A percentile compares a stretch with the other conserved stretches of the same genome.
Conservation (phyloP, 2,113 vertebrate species). For the Stigmatopora argus region DNA sequence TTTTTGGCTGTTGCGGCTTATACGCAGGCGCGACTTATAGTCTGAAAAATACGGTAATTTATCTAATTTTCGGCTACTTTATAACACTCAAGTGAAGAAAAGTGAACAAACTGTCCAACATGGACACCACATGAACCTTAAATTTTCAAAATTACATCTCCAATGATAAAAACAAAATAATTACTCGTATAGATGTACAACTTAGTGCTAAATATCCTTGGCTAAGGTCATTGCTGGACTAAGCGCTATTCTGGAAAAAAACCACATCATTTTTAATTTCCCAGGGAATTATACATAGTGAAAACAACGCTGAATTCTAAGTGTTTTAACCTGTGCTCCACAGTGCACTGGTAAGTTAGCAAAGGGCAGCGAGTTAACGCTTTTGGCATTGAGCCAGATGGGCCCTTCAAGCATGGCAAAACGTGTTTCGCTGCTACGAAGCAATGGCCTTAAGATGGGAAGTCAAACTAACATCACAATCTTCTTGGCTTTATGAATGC, state of each 20-base stretch:
- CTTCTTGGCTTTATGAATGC: constrained; percentile 53
- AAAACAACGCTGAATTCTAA: constrained; percentile 23
- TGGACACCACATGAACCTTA: no score
- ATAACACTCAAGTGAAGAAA: no score
- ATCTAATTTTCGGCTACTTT: no score
- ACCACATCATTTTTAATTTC: not conserved
- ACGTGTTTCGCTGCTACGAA: constrained; percentile 40
- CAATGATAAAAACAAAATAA: not conserved
- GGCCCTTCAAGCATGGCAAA: constrained; percentile 46
- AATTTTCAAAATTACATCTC: no score
- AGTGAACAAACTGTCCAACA: no score
- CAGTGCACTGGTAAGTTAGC: constrained; percentile 42
- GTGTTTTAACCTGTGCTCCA: constrained; percentile 41
- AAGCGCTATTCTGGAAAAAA: not conserved
- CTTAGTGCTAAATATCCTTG: not conserved
- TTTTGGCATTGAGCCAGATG: constrained; percentile 52
- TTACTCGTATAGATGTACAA: not conserved
- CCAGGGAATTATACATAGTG: not conserved
- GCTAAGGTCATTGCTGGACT: not conserved
- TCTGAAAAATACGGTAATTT: no score
- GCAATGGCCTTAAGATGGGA: constrained; percentile 47
- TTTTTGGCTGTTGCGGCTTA: no score
- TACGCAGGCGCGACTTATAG: no score
- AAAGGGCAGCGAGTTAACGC: constrained; percentile 52
- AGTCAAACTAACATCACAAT: constrained; percentile 56